Base-by-base conservation (phyloP, 2,797 vertebrate species). In the Enteromius afrohamiltoni region DNA sequence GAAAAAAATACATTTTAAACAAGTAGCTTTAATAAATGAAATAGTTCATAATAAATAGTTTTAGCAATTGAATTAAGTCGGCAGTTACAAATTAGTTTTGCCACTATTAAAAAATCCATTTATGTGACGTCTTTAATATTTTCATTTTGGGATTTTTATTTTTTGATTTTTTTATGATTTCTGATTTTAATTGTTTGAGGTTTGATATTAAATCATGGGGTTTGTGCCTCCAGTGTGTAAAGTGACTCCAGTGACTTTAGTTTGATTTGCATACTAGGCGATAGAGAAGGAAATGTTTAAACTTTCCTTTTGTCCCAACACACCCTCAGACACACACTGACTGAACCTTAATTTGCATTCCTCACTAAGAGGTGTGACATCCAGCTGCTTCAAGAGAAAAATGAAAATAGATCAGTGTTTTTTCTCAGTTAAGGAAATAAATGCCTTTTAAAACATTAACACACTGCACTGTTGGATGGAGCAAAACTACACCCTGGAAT, bases 351-450 rank as follows among this genome's bases (percentile, higher is more conserved):
- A 77, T 87, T 87, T 85, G 47, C 77, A 87, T 85, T 80, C 62
- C 49, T 75, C 31, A 80, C 65, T 69, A 71, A 74, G 77, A 83
- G 86, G 86, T 85, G 71, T 51, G 69, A 47, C 76, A 77, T 31
- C 21, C 49, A 45, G 21, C n/a, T 65, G 77, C 31, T 77, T 84
- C 70, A 23, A 76, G 51, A 80, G 58, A 71, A 80, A 77, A 26
- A 76, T 83, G 3, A 53, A 86, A 83, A 86, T 80, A 77, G 65
- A 83, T 78, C 40, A 23, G 23, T 42, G 49, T 83, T 83, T 83
- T 58, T 83, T 58, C 37, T 83, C 14, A 10, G 47, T 60, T 55
- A 62, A 49, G 75, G 65, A 69, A 83, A 78, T 70, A 2, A 78
- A 70, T 82, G 31, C 8, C 14, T 77, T 58, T 62, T 31, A 60